A percentile compares a stretch with the other conserved stretches of the same genome.
Conservation (phyloP, 1,140 invertebrate species). For the Portunus trituberculatus region DNA sequence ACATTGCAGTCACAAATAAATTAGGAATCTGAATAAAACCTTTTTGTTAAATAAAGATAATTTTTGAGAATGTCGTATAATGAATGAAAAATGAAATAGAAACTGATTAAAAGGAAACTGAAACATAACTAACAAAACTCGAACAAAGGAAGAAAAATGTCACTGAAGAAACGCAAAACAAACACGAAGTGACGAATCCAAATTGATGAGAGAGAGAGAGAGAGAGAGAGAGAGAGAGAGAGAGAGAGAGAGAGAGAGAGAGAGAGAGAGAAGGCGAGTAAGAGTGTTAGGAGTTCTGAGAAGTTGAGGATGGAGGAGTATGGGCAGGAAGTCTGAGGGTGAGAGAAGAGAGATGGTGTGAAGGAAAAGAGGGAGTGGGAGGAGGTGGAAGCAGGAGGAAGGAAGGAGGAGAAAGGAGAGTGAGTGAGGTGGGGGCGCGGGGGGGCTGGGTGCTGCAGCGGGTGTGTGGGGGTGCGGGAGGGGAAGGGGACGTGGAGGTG, state of each 20-base stretch:
- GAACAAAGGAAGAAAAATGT: too few relatives aligned
- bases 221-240: neutral
- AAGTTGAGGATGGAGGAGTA: constrained; percentile 3
- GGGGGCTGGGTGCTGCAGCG: neutral
- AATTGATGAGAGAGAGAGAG: neutral
- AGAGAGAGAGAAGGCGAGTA: neutral
- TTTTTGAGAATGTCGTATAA: too few relatives aligned
- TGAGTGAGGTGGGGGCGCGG: neutral
- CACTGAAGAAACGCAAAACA: neutral
- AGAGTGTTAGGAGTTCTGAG: neutral
- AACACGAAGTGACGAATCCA: neutral
- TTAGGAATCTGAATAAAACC: too few relatives aligned
- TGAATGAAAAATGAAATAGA: too few relatives aligned
- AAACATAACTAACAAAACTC: too few relatives aligned
- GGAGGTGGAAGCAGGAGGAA: neutral
- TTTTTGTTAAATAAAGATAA: too few relatives aligned
- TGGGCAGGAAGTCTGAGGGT: constrained; percentile 13
- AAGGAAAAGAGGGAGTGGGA: neutral
- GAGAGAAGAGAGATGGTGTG: constrained; percentile 23
- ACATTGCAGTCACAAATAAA: too few relatives aligned
- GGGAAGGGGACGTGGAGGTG: neutral
- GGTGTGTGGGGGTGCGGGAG: neutral
- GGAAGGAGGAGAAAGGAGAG: neutral
- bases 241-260: neutral
- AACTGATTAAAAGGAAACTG: too few relatives aligned